Conservation (phyloP, 1,140 invertebrate genomes). For the Trichonephila inaurata region DNA sequence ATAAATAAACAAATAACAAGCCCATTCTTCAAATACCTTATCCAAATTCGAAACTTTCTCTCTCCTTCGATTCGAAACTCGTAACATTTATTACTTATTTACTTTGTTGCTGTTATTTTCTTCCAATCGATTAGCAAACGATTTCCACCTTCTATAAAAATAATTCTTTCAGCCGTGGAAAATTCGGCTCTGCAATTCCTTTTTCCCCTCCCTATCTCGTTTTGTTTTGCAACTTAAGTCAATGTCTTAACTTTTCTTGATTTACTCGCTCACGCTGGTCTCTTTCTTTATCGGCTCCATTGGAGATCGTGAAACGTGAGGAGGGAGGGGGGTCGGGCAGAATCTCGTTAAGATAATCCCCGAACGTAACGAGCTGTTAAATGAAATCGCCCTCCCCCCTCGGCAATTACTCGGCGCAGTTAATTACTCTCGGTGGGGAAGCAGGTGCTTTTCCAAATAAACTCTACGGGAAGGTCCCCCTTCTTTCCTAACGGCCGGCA, state of each 20-base stretch:
- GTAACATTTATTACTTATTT: background rate
- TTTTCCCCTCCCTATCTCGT: background rate
- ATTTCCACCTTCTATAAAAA: background rate
- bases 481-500: background rate
- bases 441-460: slow-evolving; percentile 2
- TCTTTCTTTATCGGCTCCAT: background rate
- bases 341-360: slow-evolving; percentile 49
- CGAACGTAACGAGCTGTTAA: slow-evolving; percentile 37
- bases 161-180: background rate
- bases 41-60: background rate
- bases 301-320: background rate
- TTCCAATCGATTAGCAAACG: background rate
- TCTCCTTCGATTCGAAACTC: background rate
- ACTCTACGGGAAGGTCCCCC: background rate
- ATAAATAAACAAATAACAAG: no score
- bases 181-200: background rate
- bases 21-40: background rate
- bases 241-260: slow-evolving; percentile 27
- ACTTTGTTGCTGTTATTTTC: background rate
- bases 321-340: background rate
- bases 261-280: background rate
- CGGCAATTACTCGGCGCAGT: slow-evolving; percentile 39
- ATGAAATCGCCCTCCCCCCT: slow-evolving; percentile 11
- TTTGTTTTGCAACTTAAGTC: slow-evolving; percentile 33
- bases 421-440: slow-evolving; percentile 29